Conservation (phyloP, 2,888 invertebrate species). For the Neelides folsomi region DNA sequence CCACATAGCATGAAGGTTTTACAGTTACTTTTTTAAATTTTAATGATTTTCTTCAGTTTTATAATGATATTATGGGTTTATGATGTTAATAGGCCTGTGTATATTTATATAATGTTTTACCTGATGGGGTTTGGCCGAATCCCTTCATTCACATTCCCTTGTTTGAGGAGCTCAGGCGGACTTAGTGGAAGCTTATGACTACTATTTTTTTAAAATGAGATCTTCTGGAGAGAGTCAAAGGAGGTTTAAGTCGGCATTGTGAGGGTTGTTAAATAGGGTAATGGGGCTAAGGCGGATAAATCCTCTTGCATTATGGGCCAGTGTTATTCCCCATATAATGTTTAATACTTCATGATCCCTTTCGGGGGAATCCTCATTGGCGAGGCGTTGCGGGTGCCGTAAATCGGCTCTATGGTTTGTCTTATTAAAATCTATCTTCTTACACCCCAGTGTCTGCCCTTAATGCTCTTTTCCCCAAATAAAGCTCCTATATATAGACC, state of each 20-base stretch:
- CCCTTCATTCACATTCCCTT: too few relatives aligned
- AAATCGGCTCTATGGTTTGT: constrained; percentile 29
- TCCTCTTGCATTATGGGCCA: constrained; percentile 2
- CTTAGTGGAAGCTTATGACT: too few relatives aligned
- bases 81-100: too few relatives aligned
- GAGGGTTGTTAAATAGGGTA: constrained; percentile 14
- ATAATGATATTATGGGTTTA: too few relatives aligned
- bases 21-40: too few relatives aligned
- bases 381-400: constrained; percentile 17
- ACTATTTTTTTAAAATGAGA: too few relatives aligned
- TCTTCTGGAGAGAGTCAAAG: too few relatives aligned
- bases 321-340: not conserved
- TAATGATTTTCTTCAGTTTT: too few relatives aligned
- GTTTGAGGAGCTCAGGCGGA: too few relatives aligned
- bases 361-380: not conserved
- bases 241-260: not conserved
- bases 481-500: constrained; percentile 25
- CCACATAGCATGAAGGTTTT: too few relatives aligned
- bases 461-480: constrained; percentile 29
- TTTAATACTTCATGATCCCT: not conserved
- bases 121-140: too few relatives aligned
- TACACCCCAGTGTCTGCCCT: constrained; percentile 18
- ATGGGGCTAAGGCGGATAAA: constrained; percentile 10
- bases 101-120: too few relatives aligned
- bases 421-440: constrained; percentile 32